phyloP scores from a whole-genome alignment of 2,113 vertebrate species.

The Lagopus muta region DNA sequence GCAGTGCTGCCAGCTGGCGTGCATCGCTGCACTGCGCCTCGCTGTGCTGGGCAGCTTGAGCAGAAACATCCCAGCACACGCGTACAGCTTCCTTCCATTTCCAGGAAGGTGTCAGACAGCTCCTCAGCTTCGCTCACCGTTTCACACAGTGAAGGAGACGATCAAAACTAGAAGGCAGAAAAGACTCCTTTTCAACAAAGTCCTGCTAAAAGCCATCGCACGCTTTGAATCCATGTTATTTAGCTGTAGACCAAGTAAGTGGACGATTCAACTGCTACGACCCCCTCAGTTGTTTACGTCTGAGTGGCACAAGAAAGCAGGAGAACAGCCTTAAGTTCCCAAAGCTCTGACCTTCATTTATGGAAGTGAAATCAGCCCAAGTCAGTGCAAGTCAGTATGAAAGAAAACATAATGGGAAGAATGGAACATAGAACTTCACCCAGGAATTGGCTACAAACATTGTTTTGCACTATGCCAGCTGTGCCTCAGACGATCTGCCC shows the following conservation, averaged over 20 bases:
- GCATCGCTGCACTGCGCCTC: too few species aligned
- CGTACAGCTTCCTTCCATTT: conserved; percentile 71
- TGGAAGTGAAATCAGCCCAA: neutral
- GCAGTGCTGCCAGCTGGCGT: too few species aligned
- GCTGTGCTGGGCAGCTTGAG: too few species aligned
- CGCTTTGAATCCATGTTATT: neutral
- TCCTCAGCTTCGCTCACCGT: conserved; percentile 84
- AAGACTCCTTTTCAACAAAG: neutral
- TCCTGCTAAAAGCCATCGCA: neutral
- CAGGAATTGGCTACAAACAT: neutral
- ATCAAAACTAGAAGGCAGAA: conserved; percentile 86
- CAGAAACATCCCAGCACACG: too few species aligned
- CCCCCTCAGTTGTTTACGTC: neutral
- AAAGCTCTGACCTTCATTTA: neutral
- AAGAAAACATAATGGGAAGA: neutral
- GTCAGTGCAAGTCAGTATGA: neutral
- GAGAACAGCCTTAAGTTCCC: neutral
- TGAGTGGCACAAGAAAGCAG: neutral
- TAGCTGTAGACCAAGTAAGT: neutral
- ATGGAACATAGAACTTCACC: neutral
- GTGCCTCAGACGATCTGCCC: neutral
- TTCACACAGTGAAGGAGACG: conserved; percentile 84
- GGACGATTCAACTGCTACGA: neutral
- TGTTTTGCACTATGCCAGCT: neutral
- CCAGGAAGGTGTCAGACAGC: conserved; percentile 83